Base-by-base conservation (phyloP, 2,797 vertebrate species). In the Pangasius larnaudii region DNA sequence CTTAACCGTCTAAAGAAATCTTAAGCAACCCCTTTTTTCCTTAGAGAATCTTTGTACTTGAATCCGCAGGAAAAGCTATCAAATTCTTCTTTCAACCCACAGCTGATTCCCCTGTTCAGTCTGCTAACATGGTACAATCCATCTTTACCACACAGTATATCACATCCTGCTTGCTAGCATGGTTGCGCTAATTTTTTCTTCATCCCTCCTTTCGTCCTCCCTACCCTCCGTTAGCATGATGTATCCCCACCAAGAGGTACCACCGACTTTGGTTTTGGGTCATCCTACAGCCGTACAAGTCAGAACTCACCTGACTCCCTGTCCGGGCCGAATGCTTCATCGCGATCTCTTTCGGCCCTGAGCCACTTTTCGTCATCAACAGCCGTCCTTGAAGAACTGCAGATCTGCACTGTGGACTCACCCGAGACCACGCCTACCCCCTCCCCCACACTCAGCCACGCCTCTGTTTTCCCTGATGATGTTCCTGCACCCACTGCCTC, bases 281-380 rank as follows among this genome's bases (percentile, higher is more conserved):
- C 94, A 93, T 95, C 95, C 85, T 95, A 95, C 94, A 94, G 93
- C 94, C 94, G 90, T 92, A 94, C 94, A 94, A 94, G 96, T 91
- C 95, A 94, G 90, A 94, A 95, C 80, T 95, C 96, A 67, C 95
- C 93, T 88, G 92, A 94, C 92, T 96, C 95, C 94, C 95, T 94
- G 94, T 94, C 96, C 78, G 95, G 96, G 89, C 91, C 91, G 92
- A 92, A 92, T 91, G 63, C 58, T 75, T 85, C 19, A 87, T 95
- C 96, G 1, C 92, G 96, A 92, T 94, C 96, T 67, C 96, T 97
- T 91, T 97, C 96, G 14, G 96, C 96, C 90, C 95, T 96, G 93
- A 98, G 97, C 88, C 96, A 97, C 94, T 96, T 95, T 95, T 97
- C 97, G 30, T 96, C 97, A 58, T 98, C 97, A 92, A 97, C 96